Evolutionary conservation across 92 coral and sea anemone genomes (phyloP), one percentile per base, ranked within the genome.

Genomic region (Isaurus tuberculatus): DNA sequence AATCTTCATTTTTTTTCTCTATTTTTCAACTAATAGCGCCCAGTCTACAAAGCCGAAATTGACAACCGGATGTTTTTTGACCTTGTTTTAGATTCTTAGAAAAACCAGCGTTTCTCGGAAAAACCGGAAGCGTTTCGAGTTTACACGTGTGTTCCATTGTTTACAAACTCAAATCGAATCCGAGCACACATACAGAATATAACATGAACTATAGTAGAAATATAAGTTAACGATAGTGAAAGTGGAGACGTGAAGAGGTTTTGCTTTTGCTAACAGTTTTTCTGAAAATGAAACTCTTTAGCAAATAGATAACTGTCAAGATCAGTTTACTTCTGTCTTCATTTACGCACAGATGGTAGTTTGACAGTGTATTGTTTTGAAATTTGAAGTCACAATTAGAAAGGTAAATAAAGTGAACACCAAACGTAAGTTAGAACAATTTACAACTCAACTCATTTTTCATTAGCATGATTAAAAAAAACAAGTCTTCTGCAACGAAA

Each of bases 81-180:
- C 49, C 82, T 70, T 37, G 82, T 51, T 13, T 77, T 37, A 77
- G 82, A 20, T 77, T 77, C 82, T 77, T 25, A 58, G 82, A 77
- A 77, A 60, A 33, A 14, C 64, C 17, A 58, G 22, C 51, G 23
- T 57, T 77, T 77, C 82, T 77, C 49, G 51, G 82, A 77, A 77
- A 73, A 77, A 7, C 51, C 82, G 82, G 82, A 77, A 77, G 33
- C 28, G 16, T 32, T 34, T 55, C 22, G 19, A 14, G 22, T 57
- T 27, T 74, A 51, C 17, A 46, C 32, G 65, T 55, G 65, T 30
- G 15, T 43, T 5, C 23, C 57, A 58, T 61, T 57, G 68, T 55
- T 32, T 57, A 27, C 48, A 69, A 36, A 32, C 65, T 37, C 2
- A 49, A 32, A n/a, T 22, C 53, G 30, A 22, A 13, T 40, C 69